phyloP scores from a whole-genome alignment of 2,888 invertebrate species.

The Clanis bilineata region DNA sequence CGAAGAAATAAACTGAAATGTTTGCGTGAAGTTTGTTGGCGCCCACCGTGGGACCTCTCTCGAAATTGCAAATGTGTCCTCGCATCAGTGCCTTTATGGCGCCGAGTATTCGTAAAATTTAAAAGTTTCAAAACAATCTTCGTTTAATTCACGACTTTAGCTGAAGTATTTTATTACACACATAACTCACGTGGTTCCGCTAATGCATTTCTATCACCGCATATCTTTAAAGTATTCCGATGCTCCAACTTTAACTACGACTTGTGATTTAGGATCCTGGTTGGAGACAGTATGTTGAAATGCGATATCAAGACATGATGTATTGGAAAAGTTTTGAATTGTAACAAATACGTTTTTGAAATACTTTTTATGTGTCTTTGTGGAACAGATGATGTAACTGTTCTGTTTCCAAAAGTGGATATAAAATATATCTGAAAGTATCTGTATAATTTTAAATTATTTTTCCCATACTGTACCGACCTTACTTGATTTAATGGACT shows the following conservation, averaged over 20 bases:
- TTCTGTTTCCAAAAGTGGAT: neutral
- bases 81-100: slow-evolving; percentile 57
- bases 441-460: neutral
- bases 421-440: too few relatives aligned
- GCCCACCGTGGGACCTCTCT: slow-evolving; percentile 42
- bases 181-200: slow-evolving; percentile 11
- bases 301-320: neutral
- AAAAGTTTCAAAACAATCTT: slow-evolving; percentile 49
- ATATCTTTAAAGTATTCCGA: slow-evolving; percentile 2
- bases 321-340: neutral
- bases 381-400: neutral
- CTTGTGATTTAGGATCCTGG: neutral
- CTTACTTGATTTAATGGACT: too few relatives aligned
- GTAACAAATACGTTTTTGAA: neutral
- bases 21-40: slow-evolving; percentile 53
- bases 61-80: slow-evolving; percentile 51
- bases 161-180: slow-evolving; percentile 10
- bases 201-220: slow-evolving; percentile 3
- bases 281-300: neutral
- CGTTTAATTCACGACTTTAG: slow-evolving; percentile 40
- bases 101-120: slow-evolving; percentile 45
- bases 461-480: too few relatives aligned
- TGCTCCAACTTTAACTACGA: neutral
- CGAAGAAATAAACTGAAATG: slow-evolving; percentile 38
- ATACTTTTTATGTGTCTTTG: neutral